Percentiles rank a stretch among this genome's conserved stretches.
Conservation (phyloP, 2,797 vertebrate genomes). For the Chaenodraco wilsoni region DNA sequence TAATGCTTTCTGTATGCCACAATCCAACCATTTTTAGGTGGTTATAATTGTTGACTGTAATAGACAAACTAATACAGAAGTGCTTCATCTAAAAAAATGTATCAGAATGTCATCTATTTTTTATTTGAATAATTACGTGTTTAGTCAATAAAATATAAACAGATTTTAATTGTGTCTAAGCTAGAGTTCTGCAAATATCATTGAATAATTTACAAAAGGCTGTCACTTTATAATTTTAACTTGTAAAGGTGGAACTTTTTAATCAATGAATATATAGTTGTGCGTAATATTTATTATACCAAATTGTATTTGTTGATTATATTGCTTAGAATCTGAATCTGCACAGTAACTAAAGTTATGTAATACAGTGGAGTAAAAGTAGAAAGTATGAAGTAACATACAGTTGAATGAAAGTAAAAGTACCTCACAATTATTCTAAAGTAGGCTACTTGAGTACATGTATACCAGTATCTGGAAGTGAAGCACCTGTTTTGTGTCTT, state of each 20-base stretch:
- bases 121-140: neutral
- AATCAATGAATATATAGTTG: neutral
- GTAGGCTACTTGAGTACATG: neutral
- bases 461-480: neutral
- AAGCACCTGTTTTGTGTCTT: constrained; percentile 14
- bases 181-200: neutral
- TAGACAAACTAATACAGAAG: neutral
- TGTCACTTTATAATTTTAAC: neutral
- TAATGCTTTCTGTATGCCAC: neutral
- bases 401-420: too few relatives aligned
- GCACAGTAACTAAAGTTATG: neutral
- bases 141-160: neutral
- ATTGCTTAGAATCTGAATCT: neutral
- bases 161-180: neutral
- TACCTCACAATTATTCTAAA: neutral
- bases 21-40: neutral
- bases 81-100: neutral
- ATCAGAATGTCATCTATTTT: neutral
- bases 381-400: too few relatives aligned
- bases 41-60: neutral
- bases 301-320: neutral
- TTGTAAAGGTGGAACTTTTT: neutral
- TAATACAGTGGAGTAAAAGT: neutral
- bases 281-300: neutral
- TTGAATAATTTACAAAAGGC: neutral